phyloP scores from a whole-genome alignment of 1,140 invertebrate species.

The Melitaea cinxia region DNA sequence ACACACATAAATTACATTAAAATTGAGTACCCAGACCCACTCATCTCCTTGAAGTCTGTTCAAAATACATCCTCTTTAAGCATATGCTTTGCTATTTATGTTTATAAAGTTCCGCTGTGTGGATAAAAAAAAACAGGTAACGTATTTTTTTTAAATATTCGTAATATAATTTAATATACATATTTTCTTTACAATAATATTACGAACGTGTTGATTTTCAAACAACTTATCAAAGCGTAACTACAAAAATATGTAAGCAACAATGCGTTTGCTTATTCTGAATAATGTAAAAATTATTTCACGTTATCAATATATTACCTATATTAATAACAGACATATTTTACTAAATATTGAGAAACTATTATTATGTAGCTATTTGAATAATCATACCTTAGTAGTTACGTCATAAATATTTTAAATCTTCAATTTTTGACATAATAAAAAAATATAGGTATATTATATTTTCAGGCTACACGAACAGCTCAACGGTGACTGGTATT shows the following conservation, averaged over 20 bases:
- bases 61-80: neutral
- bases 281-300: neutral
- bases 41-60: too few species aligned
- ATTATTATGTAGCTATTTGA: too few species aligned
- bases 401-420: too few species aligned
- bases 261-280: neutral
- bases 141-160: neutral
- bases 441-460: neutral
- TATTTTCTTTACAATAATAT: too few species aligned
- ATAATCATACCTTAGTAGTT: too few species aligned
- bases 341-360: too few species aligned
- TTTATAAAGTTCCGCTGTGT: neutral
- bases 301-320: neutral
- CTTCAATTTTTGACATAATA: too few species aligned
- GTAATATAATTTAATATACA: too few species aligned
- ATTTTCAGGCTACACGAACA: constrained; percentile 57
- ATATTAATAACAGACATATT: neutral
- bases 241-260: too few species aligned
- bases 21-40: too few species aligned
- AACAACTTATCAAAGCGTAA: constrained; percentile 36
- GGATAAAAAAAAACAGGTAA: neutral
- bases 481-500: constrained; percentile 42
- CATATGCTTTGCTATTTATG: too few species aligned
- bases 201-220: constrained; percentile 31
- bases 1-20: too few species aligned